Evolutionary conservation across 2,888 invertebrate genomes (phyloP).

Genomic region (Catocala sponsa): DNA sequence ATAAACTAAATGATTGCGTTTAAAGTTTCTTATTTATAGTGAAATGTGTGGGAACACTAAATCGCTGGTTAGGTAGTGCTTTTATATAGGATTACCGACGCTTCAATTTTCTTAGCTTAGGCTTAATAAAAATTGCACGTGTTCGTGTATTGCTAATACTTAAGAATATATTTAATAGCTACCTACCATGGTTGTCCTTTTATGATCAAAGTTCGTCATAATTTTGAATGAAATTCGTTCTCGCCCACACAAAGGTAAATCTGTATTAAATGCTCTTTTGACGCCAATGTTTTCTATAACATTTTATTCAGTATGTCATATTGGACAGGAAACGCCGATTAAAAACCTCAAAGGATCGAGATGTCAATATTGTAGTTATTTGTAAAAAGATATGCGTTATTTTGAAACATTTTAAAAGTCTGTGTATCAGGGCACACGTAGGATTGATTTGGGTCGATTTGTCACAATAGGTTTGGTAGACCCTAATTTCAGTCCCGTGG

Average conservation of each 20-base stretch:
- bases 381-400: constrained; percentile 37
- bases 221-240: constrained; percentile 82
- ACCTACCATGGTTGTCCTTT: constrained; percentile 56
- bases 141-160: constrained; percentile 36
- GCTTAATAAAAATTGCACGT: constrained; percentile 35
- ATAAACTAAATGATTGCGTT: too few species aligned
- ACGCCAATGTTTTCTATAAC: constrained; percentile 69
- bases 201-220: constrained; percentile 60
- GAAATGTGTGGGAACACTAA: too few species aligned
- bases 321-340: constrained; percentile 73
- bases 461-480: background rate
- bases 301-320: constrained; percentile 62
- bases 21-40: too few species aligned
- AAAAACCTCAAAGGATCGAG: constrained; percentile 64
- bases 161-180: constrained; percentile 44
- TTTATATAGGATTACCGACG: too few species aligned
- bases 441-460: constrained; percentile 15
- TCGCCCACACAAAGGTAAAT: constrained; percentile 80
- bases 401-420: constrained; percentile 23
- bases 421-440: constrained; percentile 27
- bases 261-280: constrained; percentile 83
- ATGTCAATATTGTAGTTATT: constrained; percentile 49
- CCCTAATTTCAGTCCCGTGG: too few species aligned
- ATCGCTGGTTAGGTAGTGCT: too few species aligned
- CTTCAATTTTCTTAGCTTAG: too few species aligned